Evolutionary conservation across 2,797 vertebrate species (phyloP), one percentile per base, ranked within the genome.

Genomic region (Pseudocheirus occidentalis): DNA sequence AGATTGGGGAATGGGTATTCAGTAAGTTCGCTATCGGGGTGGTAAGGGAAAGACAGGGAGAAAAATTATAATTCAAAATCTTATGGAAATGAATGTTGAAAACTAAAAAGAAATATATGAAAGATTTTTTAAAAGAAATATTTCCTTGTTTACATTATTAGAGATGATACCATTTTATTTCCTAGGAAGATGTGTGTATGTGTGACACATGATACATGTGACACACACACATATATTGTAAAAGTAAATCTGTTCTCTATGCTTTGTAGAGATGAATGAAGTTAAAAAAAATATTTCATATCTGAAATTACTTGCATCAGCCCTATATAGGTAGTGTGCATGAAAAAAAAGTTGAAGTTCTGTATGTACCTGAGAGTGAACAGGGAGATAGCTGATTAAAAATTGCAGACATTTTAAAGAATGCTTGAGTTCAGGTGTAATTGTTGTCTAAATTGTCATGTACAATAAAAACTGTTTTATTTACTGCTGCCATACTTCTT

Each of bases 241-340:
- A 94, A 96, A 93, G 6, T 54, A 29, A 95, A 96, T 31, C 56
- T 95, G 34, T 31, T 91, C 91, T 92, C 73, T 28, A 5, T 55
- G 59, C 90, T 92, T 92, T 93, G 91, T 92, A 92, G 27, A 55
- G 91, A 14, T 55, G 21, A 90, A 90, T 50, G 95, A 93, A 94
- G 16, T 0, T 6, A 81, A 40, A 28, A 94, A 92, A 95, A 96
- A n/a, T 28, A 31, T 62, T 40, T 28, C 14, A 57, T 6, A 5
- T 90, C 91, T 95, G 9, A 73, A 6, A 50, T 31, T 58, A 81
- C 5, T 55, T 13, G 90, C 90, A 81, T 57, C 29, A n/a, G 11
- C 27, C 91, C n/a, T 93, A 5, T 66, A 21, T 52, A 54, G 91
- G 58, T 34, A 92, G 4, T 4, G n/a, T 91, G 28, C 94, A 0